A percentile compares a stretch with the other conserved stretches of the same genome.
Conservation (phyloP, 2,113 vertebrate genomes). For the Stomatorhinus ivindoensis region DNA sequence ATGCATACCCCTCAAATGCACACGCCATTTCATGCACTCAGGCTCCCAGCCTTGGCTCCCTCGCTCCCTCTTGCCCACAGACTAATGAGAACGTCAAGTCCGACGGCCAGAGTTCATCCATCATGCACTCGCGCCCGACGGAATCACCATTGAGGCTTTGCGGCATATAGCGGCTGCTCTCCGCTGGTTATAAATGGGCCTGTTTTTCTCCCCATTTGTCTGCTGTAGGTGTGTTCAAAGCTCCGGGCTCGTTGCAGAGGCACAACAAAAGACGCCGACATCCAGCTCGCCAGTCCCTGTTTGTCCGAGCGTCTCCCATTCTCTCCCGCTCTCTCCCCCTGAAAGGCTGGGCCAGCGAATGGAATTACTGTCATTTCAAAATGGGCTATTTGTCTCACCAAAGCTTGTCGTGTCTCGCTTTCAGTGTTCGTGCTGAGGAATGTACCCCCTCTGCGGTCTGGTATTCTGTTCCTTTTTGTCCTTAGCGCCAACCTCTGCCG, state of each 20-base stretch:
- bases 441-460: not conserved
- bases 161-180: conserved; percentile 33
- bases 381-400: not conserved
- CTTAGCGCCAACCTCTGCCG: not conserved
- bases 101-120: conserved; percentile 62
- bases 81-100: conserved; percentile 67
- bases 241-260: conserved; percentile 5
- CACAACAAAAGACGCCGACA: conserved; percentile 8
- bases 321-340: not conserved
- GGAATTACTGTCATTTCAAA: not conserved
- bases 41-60: conserved; percentile 43
- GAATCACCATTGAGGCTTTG: conserved; percentile 43
- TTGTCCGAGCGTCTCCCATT: not conserved
- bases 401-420: not conserved
- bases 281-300: not conserved
- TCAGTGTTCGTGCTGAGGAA: not conserved
- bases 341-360: not conserved
- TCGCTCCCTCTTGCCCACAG: conserved; percentile 52
- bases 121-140: conserved; percentile 55
- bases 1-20: not conserved
- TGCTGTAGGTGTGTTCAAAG: conserved; percentile 30
- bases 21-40: not conserved
- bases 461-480: not conserved
- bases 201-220: conserved; percentile 29
- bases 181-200: conserved; percentile 38